Evolutionary conservation across 2,888 invertebrate genomes (phyloP), one percentile per base, ranked within the genome.

Genomic region (Lypha dubia): DNA sequence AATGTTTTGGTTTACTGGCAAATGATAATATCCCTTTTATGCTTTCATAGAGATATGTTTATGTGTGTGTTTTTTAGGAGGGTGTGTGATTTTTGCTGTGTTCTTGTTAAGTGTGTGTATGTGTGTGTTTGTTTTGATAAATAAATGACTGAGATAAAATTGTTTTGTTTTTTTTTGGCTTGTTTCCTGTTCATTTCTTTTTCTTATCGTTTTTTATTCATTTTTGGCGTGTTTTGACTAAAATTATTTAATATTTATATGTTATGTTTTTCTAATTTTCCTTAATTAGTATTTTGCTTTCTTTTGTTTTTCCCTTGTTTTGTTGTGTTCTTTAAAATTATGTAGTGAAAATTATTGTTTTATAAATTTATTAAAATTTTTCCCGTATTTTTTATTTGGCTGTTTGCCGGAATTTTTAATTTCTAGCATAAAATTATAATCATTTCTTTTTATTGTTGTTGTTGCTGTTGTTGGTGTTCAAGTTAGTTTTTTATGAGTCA

Each of bases 1-100:
- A 84, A 79, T 75, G 79, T 73, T 79, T 79, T 60, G 79, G 83
- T 75, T 79, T 49, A 24, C 51, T 49, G 68, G 60, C 28, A 53
- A 53, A 53, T 28, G 53, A 28, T 53, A 53, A 53, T 53, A 22
- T 53, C 28, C 53, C 28, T 53, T 28, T 53, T 8, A 24, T 51
- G 22, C 51, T 22, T 53, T 22, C 9, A 17, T 11, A n/a, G n/a
- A n/a, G n/a, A n/a, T n/a, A 8, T 17, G 8, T n/a, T 4, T 8
- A 1, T 51, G 28, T 22, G 22, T 58, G n/a, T 58, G 24, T 20
- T 5, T 35, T 17, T 41, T 11, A 20, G 22, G 46, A 20, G 60
- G 35, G 46, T 35, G 49, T 63, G 15, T 41, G 38, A 41, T 24
- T 17, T 1, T 41, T n/a, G 20, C n/a, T n/a, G 22, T 24, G 20